Percentiles rank a stretch among this genome's conserved stretches.
Conservation (phyloP, 2,113 vertebrate genomes). For the Sander lucioperca region DNA sequence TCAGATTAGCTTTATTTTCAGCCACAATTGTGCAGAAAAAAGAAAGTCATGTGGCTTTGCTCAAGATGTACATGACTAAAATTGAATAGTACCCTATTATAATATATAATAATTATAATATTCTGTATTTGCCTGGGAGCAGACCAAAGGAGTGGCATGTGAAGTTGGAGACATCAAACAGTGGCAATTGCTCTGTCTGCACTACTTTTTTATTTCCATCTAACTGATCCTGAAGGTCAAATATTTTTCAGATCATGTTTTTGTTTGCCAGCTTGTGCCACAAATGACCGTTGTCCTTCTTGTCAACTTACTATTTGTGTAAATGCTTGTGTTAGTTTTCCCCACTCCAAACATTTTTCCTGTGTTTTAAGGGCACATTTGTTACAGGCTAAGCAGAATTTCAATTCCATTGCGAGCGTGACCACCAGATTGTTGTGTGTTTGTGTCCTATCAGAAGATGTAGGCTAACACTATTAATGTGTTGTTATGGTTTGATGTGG, state of each 20-base stretch:
- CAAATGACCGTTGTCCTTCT: neutral
- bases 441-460: neutral
- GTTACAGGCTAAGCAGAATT: neutral
- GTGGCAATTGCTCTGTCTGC: neutral
- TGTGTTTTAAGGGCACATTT: neutral
- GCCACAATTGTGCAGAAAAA: no score
- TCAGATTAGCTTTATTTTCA: neutral
- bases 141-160: neutral
- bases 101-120: no score
- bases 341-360: neutral
- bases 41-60: no score
- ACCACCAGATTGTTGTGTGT: neutral
- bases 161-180: neutral
- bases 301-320: neutral
- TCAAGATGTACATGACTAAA: no score
- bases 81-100: neutral
- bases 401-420: neutral
- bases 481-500: conserved; percentile 14
- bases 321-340: neutral
- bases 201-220: neutral
- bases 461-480: neutral
- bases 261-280: neutral
- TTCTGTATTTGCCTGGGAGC: neutral
- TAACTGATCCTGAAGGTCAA: neutral
- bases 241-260: neutral